Base-by-base conservation (phyloP, 1,140 invertebrate species). In the Trissolcus basalis region DNA sequence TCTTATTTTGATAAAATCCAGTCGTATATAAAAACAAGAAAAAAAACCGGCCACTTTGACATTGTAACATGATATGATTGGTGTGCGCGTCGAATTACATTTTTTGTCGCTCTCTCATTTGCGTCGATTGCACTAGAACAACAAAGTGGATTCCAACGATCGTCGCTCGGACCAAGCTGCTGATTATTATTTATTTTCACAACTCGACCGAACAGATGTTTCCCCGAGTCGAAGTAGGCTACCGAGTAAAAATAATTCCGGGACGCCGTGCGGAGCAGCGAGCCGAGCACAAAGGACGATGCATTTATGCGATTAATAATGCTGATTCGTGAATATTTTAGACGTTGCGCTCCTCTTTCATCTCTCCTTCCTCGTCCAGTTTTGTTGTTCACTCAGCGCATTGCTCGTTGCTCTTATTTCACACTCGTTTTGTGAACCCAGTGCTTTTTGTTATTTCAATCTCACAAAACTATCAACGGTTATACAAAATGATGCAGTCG, bases 281-380 rank as follows among this genome's bases (percentile, higher is more conserved):
- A 11, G 33, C 8, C 3, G 15, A 6, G 56, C 45, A 61, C 58
- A 63, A 63, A 47, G 50, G 43, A 7, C 43, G 54, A 59, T 53
- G 54, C 64, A 53, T 68, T 27, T 68, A 69, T 60, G 55, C 56
- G 55, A 69, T 54, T 54, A 54, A 69, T 60, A 70, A 70, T 44
- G 56, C 67, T 55, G 67, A 70, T 60, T 60, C 55, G 67, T 27
- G 56, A 54, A 70, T 70, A 70, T 49, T 70, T 70, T 15, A 60
- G 50, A 70, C 60, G 15, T n/a, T 19, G 19, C 55, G 45, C 55
- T 59, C 55, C 49, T 45, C 65, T 58, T 51, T 68, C 64, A 60
- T 69, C 65, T 69, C 55, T 39, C 36, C 55, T 44, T 39, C 45
- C 35, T 10, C 47, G 43, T 51, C 39, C 47, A 1, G 43, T 70